phyloP scores from a whole-genome alignment of 37 sponge, comb jelly and placozoan species.

The Tethya wilhelma region DNA sequence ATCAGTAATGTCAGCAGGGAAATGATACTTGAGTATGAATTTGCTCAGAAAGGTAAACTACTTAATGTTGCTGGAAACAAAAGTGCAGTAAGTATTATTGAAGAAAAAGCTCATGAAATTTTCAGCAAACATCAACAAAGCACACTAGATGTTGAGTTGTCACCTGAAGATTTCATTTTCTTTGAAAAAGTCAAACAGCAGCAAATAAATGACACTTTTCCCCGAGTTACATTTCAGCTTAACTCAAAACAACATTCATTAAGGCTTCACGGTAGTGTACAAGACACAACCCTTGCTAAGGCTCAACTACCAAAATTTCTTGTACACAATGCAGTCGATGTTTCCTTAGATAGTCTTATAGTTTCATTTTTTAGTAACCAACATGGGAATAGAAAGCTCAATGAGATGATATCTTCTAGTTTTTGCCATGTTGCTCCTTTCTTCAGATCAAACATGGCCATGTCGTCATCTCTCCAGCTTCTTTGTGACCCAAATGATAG shows the following conservation, averaged over 20 bases:
- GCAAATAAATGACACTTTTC: neutral
- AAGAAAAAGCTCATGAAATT: neutral
- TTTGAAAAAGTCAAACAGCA: neutral
- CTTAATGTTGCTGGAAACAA: slow-evolving; percentile 13
- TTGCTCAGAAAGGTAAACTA: neutral
- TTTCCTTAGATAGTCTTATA: too few relatives aligned
- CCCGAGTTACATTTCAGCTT: neutral
- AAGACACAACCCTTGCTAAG: too few relatives aligned
- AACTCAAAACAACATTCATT: neutral
- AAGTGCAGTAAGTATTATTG: neutral
- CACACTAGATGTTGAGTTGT: neutral
- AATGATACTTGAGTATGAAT: neutral
- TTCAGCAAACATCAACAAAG: neutral
- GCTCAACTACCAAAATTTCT: too few relatives aligned
- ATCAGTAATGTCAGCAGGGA: neutral
- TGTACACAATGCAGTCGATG: too few relatives aligned
- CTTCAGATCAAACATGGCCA: too few relatives aligned
- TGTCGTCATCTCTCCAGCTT: too few relatives aligned
- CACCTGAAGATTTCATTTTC: neutral
- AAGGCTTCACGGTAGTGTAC: too few relatives aligned
- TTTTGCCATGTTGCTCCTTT: too few relatives aligned
- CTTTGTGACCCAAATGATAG: too few relatives aligned
- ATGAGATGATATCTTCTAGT: too few relatives aligned
- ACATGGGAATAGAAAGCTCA: too few relatives aligned
- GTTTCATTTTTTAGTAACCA: too few relatives aligned